These are phyloP conservation scores for Forpus xanthops DNA, from an alignment of 2,797 vertebrate genomes.

Conservation along the genomic window DNA sequence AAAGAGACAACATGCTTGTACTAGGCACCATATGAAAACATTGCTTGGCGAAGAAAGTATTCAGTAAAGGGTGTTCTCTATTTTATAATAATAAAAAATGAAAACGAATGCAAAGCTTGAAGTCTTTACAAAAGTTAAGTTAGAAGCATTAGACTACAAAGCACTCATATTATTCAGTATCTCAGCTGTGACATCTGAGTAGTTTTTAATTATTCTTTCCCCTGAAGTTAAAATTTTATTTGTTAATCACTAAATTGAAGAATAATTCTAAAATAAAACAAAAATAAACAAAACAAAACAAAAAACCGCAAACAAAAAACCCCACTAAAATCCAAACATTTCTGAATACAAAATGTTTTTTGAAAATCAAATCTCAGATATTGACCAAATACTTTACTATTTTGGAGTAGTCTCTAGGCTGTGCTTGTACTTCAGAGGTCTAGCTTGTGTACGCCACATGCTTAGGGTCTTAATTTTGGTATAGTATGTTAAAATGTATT, in stretches of 20 bases:
- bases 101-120: slow-evolving; percentile 5
- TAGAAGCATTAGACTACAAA: slow-evolving; percentile 50
- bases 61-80: not conserved
- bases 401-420: not conserved
- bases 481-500: not conserved
- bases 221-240: not conserved
- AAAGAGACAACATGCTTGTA: not conserved
- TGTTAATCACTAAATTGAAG: not conserved
- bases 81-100: not conserved
- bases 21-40: slow-evolving; percentile 1
- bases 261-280: not conserved
- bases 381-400: not conserved
- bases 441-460: not conserved
- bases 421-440: not conserved
- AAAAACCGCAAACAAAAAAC: not conserved
- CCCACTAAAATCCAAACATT: not conserved
- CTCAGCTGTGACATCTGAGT: not conserved
- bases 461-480: not conserved
- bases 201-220: not conserved
- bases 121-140: slow-evolving; percentile 48
- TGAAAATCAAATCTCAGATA: not conserved
- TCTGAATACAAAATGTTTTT: not conserved
- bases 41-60: not conserved
- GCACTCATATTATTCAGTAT: slow-evolving; percentile 59
- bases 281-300: not conserved